Base-by-base conservation (phyloP, 2,797 vertebrate genomes). In the Chelon labrosus region DNA sequence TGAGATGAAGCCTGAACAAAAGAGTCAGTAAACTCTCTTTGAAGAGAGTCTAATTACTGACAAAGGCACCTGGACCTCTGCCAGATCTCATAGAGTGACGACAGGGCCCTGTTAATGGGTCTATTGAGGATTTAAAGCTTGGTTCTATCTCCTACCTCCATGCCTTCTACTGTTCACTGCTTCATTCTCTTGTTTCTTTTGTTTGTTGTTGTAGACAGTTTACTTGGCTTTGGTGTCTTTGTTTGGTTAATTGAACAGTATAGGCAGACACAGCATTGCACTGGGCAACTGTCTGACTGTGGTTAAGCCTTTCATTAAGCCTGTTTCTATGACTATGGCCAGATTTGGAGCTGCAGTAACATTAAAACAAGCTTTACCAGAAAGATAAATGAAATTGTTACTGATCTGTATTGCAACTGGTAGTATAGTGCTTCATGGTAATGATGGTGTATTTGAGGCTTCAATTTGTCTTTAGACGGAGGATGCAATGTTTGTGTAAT, bases 31-130 rank as follows among this genome's bases (percentile, higher is more conserved):
- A 85, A 87, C 73, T 73, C 58, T 65, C 63, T 86, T 88, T 89
- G 80, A 90, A 91, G 79, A 86, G 75, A 78, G 73, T 75, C 75
- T 84, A 85, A 90, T 91, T 88, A 87, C 82, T 76, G 74, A 77
- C 62, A 85, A 84, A 85, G 87, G 79, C 61, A 79, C 20, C 67
- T 85, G 82, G 79, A 79, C 42, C 46, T 52, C 44, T 71, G 89
- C 85, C 89, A 90, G 73, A 82, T 82, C 86, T 83, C 73, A 81
- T 60, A 77, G 68, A 75, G 73, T 10, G 80, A 60, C 65, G 65
- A 79, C 85, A 72, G 71, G 84, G 67, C 10, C 51, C 49, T 25
- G 59, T 69, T 89, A 86, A 88, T 77, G 41, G 73, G 16, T 68
- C 69, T 73, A 66, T 73, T 84, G 81, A 88, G 82, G 70, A 83